These are phyloP conservation scores for Cochlearius cochlearius DNA, from an alignment of 2,113 vertebrate genomes.

Conservation along the genomic window DNA sequence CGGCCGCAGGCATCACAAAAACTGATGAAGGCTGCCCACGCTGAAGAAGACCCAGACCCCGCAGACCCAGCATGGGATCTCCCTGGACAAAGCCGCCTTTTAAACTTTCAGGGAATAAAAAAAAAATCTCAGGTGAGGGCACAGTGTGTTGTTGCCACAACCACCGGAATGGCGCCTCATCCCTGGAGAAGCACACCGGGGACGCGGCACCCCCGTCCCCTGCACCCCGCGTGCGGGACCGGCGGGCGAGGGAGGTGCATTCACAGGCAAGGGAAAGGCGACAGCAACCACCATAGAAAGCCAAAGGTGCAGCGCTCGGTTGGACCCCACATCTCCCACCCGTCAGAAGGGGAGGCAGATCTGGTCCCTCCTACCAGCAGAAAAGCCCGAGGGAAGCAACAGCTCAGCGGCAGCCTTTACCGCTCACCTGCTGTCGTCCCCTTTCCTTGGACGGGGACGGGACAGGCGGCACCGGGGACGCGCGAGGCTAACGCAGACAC, in stretches of 20 bases:
- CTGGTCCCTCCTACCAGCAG: background rate
- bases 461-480: background rate
- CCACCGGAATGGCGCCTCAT: background rate
- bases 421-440: background rate
- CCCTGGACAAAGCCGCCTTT: background rate
- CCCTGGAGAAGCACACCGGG: rapidly evolving
- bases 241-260: rapidly evolving
- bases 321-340: background rate
- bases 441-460: background rate
- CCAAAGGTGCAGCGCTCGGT: rapidly evolving
- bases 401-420: background rate
- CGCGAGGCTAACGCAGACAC: background rate
- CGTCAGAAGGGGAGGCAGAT: rapidly evolving
- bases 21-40: background rate
- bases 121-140: background rate
- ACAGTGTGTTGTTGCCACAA: background rate
- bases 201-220: rapidly evolving
- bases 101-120: background rate
- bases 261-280: background rate
- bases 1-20: background rate
- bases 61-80: background rate
- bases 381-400: background rate
- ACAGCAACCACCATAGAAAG: background rate
- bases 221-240: rapidly evolving
- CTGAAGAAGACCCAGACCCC: background rate